Conservation (phyloP, 2,888 invertebrate genomes). For the Cephus sareptanus region DNA sequence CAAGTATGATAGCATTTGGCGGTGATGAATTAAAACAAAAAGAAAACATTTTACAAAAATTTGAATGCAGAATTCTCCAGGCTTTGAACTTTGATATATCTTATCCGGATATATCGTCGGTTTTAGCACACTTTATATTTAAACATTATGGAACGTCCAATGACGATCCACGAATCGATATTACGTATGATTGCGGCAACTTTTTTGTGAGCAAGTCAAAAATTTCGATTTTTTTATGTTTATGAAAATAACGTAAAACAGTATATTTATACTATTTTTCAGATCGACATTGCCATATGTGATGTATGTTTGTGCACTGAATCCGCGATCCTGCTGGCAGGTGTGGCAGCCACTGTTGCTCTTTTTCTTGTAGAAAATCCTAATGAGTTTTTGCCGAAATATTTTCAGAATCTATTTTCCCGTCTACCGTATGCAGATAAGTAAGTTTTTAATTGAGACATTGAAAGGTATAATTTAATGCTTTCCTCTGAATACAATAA, state of each 20-base stretch:
- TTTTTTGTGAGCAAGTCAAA: conserved; percentile 41
- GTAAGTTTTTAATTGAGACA: too few species aligned
- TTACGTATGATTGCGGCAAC: conserved; percentile 38
- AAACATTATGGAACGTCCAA: conserved; percentile 11
- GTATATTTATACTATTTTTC: neutral
- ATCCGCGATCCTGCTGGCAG: too few species aligned
- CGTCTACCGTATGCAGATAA: too few species aligned
- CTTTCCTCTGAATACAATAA: neutral
- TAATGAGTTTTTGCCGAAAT: too few species aligned
- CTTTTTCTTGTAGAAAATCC: too few species aligned
- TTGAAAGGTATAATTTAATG: too few species aligned
- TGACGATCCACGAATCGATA: neutral
- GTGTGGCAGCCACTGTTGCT: too few species aligned
- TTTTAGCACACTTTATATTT: conserved; percentile 35
- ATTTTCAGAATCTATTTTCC: too few species aligned
- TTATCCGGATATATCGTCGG: conserved; percentile 45
- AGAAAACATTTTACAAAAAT: conserved; percentile 30
- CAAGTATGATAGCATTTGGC: conserved; percentile 34
- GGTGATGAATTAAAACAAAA: conserved; percentile 29
- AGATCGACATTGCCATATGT: too few species aligned
- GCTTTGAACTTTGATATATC: conserved; percentile 42
- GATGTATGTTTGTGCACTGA: too few species aligned
- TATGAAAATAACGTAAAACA: neutral
- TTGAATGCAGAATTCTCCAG: conserved; percentile 42
- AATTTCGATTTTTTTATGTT: neutral